Evolutionary conservation across 2,888 invertebrate genomes (phyloP).

Genomic region (Poecilobothrus nobilitatus): DNA sequence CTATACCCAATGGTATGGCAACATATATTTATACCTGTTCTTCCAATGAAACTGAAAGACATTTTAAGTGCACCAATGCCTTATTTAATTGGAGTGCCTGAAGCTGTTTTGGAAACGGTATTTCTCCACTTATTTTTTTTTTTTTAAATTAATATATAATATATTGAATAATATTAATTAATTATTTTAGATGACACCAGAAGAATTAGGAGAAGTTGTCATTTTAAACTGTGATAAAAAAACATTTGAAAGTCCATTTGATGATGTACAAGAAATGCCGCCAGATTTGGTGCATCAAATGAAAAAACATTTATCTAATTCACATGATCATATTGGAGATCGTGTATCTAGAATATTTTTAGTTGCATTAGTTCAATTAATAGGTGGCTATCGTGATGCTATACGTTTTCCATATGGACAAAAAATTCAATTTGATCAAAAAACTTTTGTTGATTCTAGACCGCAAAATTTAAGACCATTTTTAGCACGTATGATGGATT

Average conservation of each 20-base stretch:
- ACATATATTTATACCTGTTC: conserved; percentile 93
- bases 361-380: conserved; percentile 77
- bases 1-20: conserved; percentile 99
- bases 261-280: conserved; percentile 84
- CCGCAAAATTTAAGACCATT: conserved; percentile 80
- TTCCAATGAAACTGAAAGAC: conserved; percentile 82
- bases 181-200: conserved; percentile 49
- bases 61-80: conserved; percentile 95
- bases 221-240: conserved; percentile 89
- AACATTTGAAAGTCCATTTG: conserved; percentile 75
- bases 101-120: conserved; percentile 58
- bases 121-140: conserved; percentile 40
- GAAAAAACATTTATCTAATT: conserved; percentile 40
- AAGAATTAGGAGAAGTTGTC: conserved; percentile 90
- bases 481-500: conserved; percentile 77
- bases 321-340: conserved; percentile 70
- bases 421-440: conserved; percentile 74
- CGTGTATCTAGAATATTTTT: conserved; percentile 89
- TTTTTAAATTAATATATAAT: too few relatives aligned
- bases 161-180: conserved; percentile 9
- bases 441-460: conserved; percentile 80
- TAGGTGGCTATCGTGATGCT: conserved; percentile 90
- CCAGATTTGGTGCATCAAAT: conserved; percentile 68
- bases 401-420: conserved; percentile 65
- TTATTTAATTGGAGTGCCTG: conserved; percentile 90